Evolutionary conservation across 2,797 vertebrate species (phyloP).

Genomic region (Chelon labrosus): DNA sequence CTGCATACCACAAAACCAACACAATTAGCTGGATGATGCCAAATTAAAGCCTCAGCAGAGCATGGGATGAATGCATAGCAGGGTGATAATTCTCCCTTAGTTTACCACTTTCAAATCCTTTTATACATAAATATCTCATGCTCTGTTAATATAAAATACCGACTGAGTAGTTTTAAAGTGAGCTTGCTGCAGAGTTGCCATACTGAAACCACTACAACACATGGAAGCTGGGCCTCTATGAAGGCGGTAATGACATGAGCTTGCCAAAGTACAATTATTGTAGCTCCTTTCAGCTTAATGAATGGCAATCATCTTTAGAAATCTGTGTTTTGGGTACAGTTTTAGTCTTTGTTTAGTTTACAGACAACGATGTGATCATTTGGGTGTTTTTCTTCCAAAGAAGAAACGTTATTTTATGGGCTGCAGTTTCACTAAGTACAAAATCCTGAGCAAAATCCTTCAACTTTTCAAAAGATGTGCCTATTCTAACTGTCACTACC

Average conservation of each 20-base stretch:
- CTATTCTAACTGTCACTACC: too few relatives aligned
- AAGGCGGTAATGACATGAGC: background rate
- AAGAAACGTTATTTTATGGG: background rate
- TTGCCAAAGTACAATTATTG: slow-evolving; percentile 6
- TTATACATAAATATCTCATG: background rate
- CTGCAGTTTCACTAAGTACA: background rate
- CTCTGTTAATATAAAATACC: background rate
- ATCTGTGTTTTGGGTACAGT: background rate
- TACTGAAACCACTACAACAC: background rate
- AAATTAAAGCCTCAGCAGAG: background rate
- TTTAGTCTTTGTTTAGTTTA: slow-evolving; percentile 2
- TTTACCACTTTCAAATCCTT: background rate
- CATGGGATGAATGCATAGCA: too few relatives aligned
- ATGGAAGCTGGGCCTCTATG: background rate
- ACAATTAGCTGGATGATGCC: background rate
- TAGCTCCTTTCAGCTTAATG: slow-evolving; percentile 17
- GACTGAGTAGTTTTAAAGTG: background rate
- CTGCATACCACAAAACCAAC: background rate
- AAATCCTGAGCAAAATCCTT: background rate
- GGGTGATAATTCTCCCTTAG: background rate
- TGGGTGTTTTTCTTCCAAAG: background rate
- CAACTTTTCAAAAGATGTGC: background rate
- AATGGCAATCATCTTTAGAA: slow-evolving; percentile 10
- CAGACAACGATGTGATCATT: background rate
- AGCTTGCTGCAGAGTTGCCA: background rate